Percentiles rank a stretch among this genome's conserved stretches.
Evolutionary conservation across 2,888 invertebrate genomes (phyloP).

Genomic region (Pyralis farinalis): DNA sequence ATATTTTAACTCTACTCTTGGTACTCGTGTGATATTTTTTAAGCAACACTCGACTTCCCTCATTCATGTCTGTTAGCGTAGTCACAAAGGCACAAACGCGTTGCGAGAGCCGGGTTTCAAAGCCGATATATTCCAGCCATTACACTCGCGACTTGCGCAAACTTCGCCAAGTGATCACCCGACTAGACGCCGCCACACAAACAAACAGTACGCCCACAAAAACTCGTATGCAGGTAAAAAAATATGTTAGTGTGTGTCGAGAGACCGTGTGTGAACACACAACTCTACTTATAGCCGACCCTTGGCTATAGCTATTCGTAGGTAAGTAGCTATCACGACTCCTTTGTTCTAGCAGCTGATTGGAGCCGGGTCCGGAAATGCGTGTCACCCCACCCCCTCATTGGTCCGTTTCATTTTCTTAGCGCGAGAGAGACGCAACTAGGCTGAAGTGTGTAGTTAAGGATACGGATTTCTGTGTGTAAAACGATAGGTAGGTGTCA

Average conservation of each 20-base stretch:
- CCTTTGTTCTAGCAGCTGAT: constrained; percentile 82
- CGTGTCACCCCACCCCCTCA: constrained; percentile 81
- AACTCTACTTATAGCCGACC: constrained; percentile 59
- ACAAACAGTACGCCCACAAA: constrained; percentile 60
- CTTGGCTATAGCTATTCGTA: constrained; percentile 70
- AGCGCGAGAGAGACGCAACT: constrained; percentile 77
- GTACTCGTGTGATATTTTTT: constrained; percentile 23
- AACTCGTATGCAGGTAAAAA: constrained; percentile 65
- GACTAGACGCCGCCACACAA: constrained; percentile 65
- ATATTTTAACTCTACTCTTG: background rate
- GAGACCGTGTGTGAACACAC: constrained; percentile 54
- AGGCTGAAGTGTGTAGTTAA: constrained; percentile 70
- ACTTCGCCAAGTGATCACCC: constrained; percentile 60
- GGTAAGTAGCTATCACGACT: constrained; percentile 77
- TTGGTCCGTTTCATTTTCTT: constrained; percentile 81
- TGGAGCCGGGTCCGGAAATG: constrained; percentile 81
- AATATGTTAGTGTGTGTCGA: constrained; percentile 46
- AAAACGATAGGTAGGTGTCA: constrained; percentile 69
- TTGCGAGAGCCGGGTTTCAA: constrained; percentile 39
- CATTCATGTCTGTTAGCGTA: constrained; percentile 42
- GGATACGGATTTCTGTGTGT: constrained; percentile 71
- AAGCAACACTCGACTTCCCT: constrained; percentile 28
- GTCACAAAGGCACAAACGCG: constrained; percentile 42
- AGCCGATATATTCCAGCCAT: constrained; percentile 59
- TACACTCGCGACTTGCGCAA: constrained; percentile 56